These are phyloP conservation scores for Poecilia velifera DNA, from an alignment of 2,797 vertebrate genomes.

Conservation along the genomic window DNA sequence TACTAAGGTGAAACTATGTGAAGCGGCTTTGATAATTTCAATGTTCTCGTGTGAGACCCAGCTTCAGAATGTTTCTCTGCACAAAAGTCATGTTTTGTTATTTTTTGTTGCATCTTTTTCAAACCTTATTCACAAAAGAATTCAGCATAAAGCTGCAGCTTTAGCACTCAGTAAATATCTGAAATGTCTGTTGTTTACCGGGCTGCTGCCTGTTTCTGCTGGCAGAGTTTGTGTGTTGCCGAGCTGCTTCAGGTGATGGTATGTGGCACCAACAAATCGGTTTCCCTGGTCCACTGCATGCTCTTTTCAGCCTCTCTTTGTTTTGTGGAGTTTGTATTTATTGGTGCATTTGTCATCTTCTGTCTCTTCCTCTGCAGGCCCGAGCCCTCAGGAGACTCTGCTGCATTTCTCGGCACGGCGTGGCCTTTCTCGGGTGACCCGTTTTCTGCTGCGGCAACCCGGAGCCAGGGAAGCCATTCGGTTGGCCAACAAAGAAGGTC, in stretches of 20 bases:
- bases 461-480: constrained; percentile 88
- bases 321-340: constrained; percentile 16
- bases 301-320: constrained; percentile 4
- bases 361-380: constrained; percentile 73
- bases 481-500: constrained; percentile 89
- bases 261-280: constrained; percentile 28
- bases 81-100: background rate
- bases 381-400: constrained; percentile 89
- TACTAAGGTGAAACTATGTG: constrained; percentile 34
- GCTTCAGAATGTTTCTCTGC: constrained; percentile 14
- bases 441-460: constrained; percentile 88
- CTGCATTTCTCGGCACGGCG: constrained; percentile 93
- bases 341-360: constrained; percentile 14
- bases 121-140: background rate
- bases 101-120: background rate
- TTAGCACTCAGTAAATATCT: constrained; percentile 35
- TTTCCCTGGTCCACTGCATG: constrained; percentile 1
- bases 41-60: constrained; percentile 21
- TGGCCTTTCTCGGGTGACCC: constrained; percentile 86
- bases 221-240: constrained; percentile 38
- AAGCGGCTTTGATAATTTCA: constrained; percentile 19
- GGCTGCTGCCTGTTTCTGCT: constrained; percentile 37
- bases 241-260: constrained; percentile 43
- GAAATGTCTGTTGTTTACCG: constrained; percentile 15
- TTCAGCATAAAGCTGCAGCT: constrained; percentile 14